Evolutionary conservation across 2,888 invertebrate species (phyloP).

Genomic region (Mythimna lalbum): DNA sequence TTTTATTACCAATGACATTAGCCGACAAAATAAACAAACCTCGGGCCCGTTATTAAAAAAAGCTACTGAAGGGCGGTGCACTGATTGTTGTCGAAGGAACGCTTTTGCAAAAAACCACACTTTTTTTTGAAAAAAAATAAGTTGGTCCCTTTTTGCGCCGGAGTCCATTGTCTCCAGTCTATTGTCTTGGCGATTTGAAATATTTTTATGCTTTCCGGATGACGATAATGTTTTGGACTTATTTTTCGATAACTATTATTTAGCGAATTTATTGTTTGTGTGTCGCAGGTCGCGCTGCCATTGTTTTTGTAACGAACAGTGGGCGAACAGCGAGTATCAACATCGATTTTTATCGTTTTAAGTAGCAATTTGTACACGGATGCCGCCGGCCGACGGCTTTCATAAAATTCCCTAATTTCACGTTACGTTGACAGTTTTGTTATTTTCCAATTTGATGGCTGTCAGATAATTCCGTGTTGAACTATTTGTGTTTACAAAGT

Average conservation of each 20-base stretch:
- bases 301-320: slow-evolving; percentile 72
- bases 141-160: slow-evolving; percentile 85
- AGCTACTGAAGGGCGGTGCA: slow-evolving; percentile 80
- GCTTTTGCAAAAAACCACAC: slow-evolving; percentile 84
- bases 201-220: slow-evolving; percentile 90
- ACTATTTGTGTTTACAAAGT: slow-evolving; percentile 64
- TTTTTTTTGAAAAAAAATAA: slow-evolving; percentile 79
- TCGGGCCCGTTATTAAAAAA: slow-evolving; percentile 85
- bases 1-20: slow-evolving; percentile 80
- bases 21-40: slow-evolving; percentile 86
- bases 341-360: slow-evolving; percentile 75
- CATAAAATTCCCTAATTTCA: slow-evolving; percentile 74
- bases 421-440: slow-evolving; percentile 74
- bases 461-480: slow-evolving; percentile 67
- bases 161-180: slow-evolving; percentile 86
- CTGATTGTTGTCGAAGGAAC: slow-evolving; percentile 85
- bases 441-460: slow-evolving; percentile 71
- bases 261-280: slow-evolving; percentile 85
- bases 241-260: slow-evolving; percentile 90
- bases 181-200: slow-evolving; percentile 89
- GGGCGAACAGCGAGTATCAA: slow-evolving; percentile 60
- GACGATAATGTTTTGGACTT: slow-evolving; percentile 88
- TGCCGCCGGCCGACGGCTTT: slow-evolving; percentile 66
- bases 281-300: slow-evolving; percentile 65
- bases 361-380: slow-evolving; percentile 83